Evolutionary conservation across 2,888 invertebrate genomes (phyloP), one percentile per base, ranked within the genome.

Genomic region (Corythucha ciliata): DNA sequence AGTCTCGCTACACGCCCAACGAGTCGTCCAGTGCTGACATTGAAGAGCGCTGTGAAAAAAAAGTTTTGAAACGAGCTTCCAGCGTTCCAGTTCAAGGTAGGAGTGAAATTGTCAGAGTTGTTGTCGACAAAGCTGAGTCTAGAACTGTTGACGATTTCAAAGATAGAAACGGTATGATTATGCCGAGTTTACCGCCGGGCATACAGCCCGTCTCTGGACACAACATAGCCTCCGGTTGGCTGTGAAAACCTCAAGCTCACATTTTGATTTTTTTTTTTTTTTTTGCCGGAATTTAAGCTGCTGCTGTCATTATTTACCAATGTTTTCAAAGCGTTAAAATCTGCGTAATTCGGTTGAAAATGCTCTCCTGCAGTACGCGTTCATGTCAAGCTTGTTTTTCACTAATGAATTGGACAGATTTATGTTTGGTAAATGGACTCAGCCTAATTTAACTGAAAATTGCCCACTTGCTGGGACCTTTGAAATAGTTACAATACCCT

Each of bases 161-260:
- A 61, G 58, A 61, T 24, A 66, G 69, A 48, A 73, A 72, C 68
- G 76, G 76, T 53, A 77, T 79, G 58, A 74, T 76, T 63, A 73
- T 74, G 61, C 77, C 79, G 59, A 77, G 79, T 65, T 72, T 83
- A 62, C 78, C 81, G 14, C 78, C 81, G 14, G 82, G 81, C 58
- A 79, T 83, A 57, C 82, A 83, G 65, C 82, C 82, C 60, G 74
- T 83, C 62, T 79, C 80, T 68, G 82, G 81, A 1, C 81, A 81
- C 69, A 80, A 78, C 67, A 76, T 77, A 64, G 77, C 80, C 57
- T 73, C 79, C 44, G 82, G 81, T 60, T 82, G 82, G 83, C 51
- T 51, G 27, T 51, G 39, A 51, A 33, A 14, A 33, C 33, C 14
- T 5, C 14, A 14, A 14, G 4, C 33, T 33, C 33, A 33, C 18